Conservation (phyloP, 2,888 invertebrate species). For the Myopa testacea region DNA sequence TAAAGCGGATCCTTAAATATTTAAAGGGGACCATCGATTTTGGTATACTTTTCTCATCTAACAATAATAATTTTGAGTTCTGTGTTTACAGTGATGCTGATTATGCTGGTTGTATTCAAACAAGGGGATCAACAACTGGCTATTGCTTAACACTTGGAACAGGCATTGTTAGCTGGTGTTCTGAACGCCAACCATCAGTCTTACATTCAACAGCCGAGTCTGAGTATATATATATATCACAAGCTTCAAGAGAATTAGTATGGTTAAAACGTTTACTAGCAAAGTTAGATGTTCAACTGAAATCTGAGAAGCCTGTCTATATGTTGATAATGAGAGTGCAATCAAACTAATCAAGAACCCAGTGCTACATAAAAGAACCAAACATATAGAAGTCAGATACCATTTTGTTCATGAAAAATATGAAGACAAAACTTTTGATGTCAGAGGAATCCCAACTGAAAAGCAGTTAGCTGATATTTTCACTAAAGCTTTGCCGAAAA, state of each 20-base stretch:
- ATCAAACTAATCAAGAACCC: not conserved
- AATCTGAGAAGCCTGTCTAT: not conserved
- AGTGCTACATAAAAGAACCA: not conserved
- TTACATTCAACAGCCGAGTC: not conserved
- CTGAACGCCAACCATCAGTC: not conserved
- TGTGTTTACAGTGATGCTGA: conserved; percentile 3
- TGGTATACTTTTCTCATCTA: conserved; percentile 8
- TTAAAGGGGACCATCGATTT: not conserved
- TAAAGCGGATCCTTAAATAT: conserved; percentile 1
- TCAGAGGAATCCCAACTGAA: not conserved
- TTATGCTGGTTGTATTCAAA: conserved; percentile 1
- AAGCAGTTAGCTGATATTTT: not conserved
- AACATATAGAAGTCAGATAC: conserved; percentile 9
- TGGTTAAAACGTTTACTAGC: no score
- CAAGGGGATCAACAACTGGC: conserved; percentile 6
- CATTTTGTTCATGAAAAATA: not conserved
- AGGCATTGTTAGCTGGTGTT: conserved; percentile 12
- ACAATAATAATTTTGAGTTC: not conserved
- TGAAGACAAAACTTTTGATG: not conserved
- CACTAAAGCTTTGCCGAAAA: not conserved
- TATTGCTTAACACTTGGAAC: conserved; percentile 7
- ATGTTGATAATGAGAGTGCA: not conserved
- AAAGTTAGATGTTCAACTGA: not conserved
- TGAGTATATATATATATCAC: not conserved
- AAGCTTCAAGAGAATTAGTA: not conserved